Conservation (phyloP, 2,888 invertebrate species). For the Aphodius granarius region DNA sequence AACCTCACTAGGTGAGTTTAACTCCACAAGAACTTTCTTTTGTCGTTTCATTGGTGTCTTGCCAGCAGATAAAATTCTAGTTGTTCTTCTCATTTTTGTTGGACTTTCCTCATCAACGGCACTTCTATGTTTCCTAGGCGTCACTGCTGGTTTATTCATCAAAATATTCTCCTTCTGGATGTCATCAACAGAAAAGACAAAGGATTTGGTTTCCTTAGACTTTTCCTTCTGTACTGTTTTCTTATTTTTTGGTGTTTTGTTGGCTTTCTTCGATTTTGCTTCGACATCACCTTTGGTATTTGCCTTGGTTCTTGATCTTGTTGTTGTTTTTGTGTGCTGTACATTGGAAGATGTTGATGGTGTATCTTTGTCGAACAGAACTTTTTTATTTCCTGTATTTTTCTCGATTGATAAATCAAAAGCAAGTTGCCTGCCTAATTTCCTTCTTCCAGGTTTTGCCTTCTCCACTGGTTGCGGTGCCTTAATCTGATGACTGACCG, state of each 20-base stretch:
- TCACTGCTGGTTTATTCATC: not conserved
- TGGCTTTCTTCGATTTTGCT: constrained; percentile 33
- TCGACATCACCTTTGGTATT: constrained; percentile 5
- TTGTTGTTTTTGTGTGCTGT: constrained; percentile 31
- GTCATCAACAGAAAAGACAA: no score
- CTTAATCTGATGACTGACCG: constrained; percentile 58
- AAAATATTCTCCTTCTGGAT: no score
- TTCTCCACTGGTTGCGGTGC: constrained; percentile 50
- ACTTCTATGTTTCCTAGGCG: constrained; percentile 4
- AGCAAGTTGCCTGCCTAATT: constrained; percentile 34
- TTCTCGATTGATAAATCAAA: not conserved
- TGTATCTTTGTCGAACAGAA: not conserved
- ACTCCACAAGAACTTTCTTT: not conserved
- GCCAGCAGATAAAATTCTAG: not conserved
- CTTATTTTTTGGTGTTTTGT: constrained; percentile 35
- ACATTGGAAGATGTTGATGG: not conserved
- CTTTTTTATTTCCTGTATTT: not conserved
- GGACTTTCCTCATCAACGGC: not conserved
- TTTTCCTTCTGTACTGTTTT: constrained; percentile 18
- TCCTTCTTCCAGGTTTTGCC: not conserved
- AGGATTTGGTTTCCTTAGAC: no score
- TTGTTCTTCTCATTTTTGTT: not conserved
- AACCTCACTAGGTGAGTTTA: no score
- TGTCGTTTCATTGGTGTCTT: not conserved
- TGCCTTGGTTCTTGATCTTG: constrained; percentile 21